Base-by-base conservation (phyloP, 2,888 invertebrate genomes). In the Pyralis farinalis region DNA sequence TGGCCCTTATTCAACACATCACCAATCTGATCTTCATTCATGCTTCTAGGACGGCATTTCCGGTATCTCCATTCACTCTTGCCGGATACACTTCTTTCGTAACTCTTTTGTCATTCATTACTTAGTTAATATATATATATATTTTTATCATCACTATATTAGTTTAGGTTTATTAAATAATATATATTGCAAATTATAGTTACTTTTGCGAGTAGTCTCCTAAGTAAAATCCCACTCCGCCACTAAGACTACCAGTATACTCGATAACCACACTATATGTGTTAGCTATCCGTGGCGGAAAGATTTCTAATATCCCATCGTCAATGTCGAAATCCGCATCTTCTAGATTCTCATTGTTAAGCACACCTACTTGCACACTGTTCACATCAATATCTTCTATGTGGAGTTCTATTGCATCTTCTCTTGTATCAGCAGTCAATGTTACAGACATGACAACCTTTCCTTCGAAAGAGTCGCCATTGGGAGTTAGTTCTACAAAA, bases 201-300 rank as follows among this genome's bases (percentile, higher is more conserved):
- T 53, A 43, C 34, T 54, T 51, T 38, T 51, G 36, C 12, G 49
- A 67, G 12, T 36, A 27, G 36, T 49, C 71, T 72, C 44, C 46
- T 37, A 40, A 8, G 6, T 22, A 37, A 1, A 37, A n/a, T 10
- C 37, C 37, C 8, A 30, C 4, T 5, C 37, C 37, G 3, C 32
- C 46, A 0, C 52, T 32, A 3, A 82, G 32, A 6, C 36, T 35
- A 34, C 69, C 74, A 10, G 58, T 58, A 43, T 79, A 84, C 37
- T 73, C 66, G 12, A 85, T 63, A 6, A 75, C 49, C 1, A 82
- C 46, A 7, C 69, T 51, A 43, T 60, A 74, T 0, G 56, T 42
- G 3, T 50, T 51, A 1, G 63, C 63, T 7, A 9, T 0, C 25
- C 43, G 42, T 0, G 30, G 27, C 10, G 73, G 71, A 1, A 1